Evolutionary conservation across 2,113 vertebrate genomes (phyloP).

Genomic region (Ciconia boyciana): DNA sequence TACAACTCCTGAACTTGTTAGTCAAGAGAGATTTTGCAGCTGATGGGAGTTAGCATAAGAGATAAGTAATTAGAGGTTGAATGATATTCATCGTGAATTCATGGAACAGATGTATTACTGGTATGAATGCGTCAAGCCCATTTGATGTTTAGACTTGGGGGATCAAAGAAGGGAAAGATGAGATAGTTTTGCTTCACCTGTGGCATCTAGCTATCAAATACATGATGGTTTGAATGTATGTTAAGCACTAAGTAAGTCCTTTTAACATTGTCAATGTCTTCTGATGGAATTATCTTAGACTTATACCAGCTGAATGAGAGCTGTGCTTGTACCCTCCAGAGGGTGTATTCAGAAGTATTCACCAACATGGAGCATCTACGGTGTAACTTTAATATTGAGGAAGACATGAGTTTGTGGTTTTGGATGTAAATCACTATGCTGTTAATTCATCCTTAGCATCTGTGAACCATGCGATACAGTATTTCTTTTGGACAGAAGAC

Average conservation of each 20-base stretch:
- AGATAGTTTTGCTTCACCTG: neutral
- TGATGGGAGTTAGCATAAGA: neutral
- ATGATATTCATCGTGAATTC: neutral
- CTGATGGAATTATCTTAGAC: neutral
- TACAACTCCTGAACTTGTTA: neutral
- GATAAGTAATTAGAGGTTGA: neutral
- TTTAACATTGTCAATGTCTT: neutral
- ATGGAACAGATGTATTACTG: neutral
- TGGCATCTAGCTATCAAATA: neutral
- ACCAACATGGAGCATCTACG: neutral
- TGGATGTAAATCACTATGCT: neutral
- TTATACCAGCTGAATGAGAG: neutral
- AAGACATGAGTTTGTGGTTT: neutral
- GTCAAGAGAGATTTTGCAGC: neutral
- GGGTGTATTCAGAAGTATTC: neutral
- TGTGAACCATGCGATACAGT: neutral
- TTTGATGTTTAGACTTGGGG: no score
- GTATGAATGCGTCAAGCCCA: neutral
- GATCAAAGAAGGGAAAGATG: neutral
- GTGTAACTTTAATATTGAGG: neutral
- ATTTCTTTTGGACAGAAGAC: neutral
- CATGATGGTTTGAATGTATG: fast-evolving
- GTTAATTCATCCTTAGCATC: neutral
- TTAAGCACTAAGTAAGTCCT: neutral
- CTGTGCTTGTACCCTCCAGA: neutral